These are phyloP conservation scores for Halichondria panicea DNA, from an alignment of 37 sponge, comb jelly and placozoan genomes.

Conservation along the genomic window DNA sequence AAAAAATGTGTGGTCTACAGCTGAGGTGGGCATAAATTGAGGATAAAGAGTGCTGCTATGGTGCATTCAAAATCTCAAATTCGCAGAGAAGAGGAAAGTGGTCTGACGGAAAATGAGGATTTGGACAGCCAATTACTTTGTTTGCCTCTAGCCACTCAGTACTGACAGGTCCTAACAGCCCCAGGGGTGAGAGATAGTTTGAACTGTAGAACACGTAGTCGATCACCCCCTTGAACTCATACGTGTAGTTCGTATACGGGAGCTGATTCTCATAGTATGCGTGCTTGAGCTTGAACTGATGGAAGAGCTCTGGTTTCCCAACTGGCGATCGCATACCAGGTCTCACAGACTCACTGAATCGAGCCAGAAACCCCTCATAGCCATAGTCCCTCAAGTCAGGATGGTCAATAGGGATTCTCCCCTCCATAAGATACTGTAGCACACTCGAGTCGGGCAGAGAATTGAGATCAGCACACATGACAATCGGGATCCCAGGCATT, in stretches of 20 bases:
- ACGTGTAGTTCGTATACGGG: conserved; percentile 90
- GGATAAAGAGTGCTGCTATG: neutral
- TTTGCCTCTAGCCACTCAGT: conserved; percentile 87
- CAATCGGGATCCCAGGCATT: conserved; percentile 75
- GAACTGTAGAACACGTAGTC: conserved; percentile 90
- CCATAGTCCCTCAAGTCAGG: conserved; percentile 70
- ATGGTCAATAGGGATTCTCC: conserved; percentile 73
- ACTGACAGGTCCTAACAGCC: conserved; percentile 78
- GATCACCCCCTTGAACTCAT: conserved; percentile 94
- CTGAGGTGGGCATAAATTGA: neutral
- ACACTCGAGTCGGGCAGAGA: conserved; percentile 97
- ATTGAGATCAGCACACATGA: conserved; percentile 93
- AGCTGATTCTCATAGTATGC: conserved; percentile 67
- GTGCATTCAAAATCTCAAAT: conserved; percentile 71
- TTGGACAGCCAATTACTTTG: conserved; percentile 91
- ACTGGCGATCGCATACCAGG: conserved; percentile 34
- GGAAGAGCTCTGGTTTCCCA: conserved; percentile 73
- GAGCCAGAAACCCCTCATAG: conserved; percentile 83
- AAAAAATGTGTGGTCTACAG: neutral
- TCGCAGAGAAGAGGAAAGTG: conserved; percentile 92
- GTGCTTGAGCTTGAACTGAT: conserved; percentile 80
- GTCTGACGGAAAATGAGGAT: conserved; percentile 95
- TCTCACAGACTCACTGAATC: conserved; percentile 50
- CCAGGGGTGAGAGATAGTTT: conserved; percentile 68
- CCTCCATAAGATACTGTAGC: conserved; percentile 79